phyloP scores from a whole-genome alignment of 2,797 vertebrate species.

The Cyclopterus lumpus region DNA sequence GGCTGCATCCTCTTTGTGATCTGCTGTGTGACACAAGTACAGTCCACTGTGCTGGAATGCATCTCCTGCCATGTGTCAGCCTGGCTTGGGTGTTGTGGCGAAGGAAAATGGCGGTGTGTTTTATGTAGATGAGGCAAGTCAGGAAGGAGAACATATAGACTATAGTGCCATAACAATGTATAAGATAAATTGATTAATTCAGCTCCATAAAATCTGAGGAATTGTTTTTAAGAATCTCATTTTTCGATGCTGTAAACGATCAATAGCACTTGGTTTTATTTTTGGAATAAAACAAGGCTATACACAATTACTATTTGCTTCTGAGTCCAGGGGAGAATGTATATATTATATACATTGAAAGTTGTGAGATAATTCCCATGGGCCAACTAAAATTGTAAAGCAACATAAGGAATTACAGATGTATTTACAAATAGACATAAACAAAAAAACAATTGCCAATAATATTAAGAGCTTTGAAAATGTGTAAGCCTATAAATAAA shows the following conservation, averaged over 20 bases:
- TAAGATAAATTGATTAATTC: conserved; percentile 14
- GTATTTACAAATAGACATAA: neutral
- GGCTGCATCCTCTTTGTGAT: conserved; percentile 12
- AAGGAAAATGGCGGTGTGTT: conserved; percentile 67
- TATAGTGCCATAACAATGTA: conserved; percentile 1
- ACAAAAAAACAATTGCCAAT: neutral
- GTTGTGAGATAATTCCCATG: neutral
- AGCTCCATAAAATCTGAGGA: conserved; percentile 9
- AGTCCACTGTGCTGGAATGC: conserved; percentile 37
- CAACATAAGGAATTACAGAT: neutral
- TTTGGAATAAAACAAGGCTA: neutral
- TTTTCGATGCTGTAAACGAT: conserved; percentile 8
- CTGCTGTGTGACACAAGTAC: conserved; percentile 27
- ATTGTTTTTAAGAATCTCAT: neutral
- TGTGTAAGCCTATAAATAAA: too few relatives aligned
- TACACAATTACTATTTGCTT: conserved; percentile 20
- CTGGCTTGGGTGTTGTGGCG: conserved; percentile 32
- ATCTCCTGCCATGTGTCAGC: conserved; percentile 19
- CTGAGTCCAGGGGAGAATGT: neutral
- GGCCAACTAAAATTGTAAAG: neutral
- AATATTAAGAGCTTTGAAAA: neutral
- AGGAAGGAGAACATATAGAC: neutral
- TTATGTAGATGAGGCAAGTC: conserved; percentile 35
- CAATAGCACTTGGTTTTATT: neutral
- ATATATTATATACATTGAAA: neutral